These are phyloP conservation scores for Cosmia trapezina DNA, from an alignment of 2,888 invertebrate genomes.

Conservation along the genomic window DNA sequence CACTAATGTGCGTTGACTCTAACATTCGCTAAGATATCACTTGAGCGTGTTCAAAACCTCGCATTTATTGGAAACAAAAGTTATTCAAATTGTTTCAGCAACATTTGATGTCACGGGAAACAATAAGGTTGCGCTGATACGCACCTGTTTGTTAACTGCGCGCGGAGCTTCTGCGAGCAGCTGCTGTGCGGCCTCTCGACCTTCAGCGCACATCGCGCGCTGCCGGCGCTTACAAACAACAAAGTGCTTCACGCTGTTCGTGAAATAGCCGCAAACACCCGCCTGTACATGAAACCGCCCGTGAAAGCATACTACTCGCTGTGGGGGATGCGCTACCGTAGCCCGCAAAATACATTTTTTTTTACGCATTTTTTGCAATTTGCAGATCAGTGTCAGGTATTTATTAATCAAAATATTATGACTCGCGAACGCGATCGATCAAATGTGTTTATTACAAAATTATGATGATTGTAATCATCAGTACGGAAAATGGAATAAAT, in stretches of 20 bases:
- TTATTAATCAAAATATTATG: too few species aligned
- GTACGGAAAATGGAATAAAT: too few species aligned
- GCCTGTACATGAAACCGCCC: background rate
- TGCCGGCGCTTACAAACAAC: slow-evolving; percentile 14
- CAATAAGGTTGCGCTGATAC: background rate
- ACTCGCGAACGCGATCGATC: too few species aligned
- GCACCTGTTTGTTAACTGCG: background rate
- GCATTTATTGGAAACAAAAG: slow-evolving; percentile 3
- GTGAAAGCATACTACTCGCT: background rate
- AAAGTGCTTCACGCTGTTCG: background rate
- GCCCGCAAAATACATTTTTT: too few species aligned
- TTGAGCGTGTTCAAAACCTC: background rate
- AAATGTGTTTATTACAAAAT: too few species aligned
- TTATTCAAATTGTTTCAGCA: background rate
- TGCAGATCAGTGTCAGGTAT: too few species aligned
- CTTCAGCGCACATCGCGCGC: slow-evolving; percentile 38
- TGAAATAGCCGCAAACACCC: background rate
- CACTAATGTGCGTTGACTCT: background rate
- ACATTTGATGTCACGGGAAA: background rate
- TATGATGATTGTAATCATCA: too few species aligned
- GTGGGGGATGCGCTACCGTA: too few species aligned
- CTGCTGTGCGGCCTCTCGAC: slow-evolving; percentile 9
- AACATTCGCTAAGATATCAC: background rate
- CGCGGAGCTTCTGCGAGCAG: slow-evolving; percentile 32
- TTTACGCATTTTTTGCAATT: too few species aligned